phyloP scores from a whole-genome alignment of 2,113 vertebrate genomes.

The Chinchilla lanigera region DNA sequence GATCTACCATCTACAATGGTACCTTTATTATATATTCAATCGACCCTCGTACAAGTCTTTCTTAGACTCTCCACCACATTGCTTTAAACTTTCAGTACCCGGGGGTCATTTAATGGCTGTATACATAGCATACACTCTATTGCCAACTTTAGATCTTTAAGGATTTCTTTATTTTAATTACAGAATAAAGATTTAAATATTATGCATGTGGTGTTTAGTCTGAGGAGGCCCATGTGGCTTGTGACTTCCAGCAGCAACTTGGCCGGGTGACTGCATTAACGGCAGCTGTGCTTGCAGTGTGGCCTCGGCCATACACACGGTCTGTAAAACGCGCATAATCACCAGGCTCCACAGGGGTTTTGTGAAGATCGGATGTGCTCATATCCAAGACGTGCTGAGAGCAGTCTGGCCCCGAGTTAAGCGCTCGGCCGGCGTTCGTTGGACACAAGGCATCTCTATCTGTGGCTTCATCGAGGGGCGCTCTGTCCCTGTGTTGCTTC shows the following conservation, averaged over 20 bases:
- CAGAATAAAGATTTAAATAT: not conserved
- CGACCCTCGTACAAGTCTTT: fast-evolving
- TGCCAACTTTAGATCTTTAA: not conserved
- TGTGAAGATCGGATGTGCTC: not conserved
- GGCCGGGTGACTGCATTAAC: not conserved
- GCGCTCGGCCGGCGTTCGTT: not conserved
- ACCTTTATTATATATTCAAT: not conserved
- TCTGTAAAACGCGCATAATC: not conserved
- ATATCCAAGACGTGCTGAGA: not conserved
- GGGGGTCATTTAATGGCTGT: not conserved
- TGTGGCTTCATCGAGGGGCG: not conserved
- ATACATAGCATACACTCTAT: not conserved
- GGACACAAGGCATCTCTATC: too few relatives aligned
- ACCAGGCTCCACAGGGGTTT: not conserved
- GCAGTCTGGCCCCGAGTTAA: not conserved
- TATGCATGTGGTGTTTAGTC: not conserved
- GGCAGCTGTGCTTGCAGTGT: not conserved
- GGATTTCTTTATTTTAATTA: not conserved
- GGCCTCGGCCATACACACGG: not conserved
- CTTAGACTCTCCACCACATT: not conserved
- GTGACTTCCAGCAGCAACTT: not conserved
- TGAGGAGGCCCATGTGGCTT: not conserved
- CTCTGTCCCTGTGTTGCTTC: too few relatives aligned
- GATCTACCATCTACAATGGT: not conserved
- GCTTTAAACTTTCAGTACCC: not conserved